These are phyloP conservation scores for Hydropotes inermis DNA, from an alignment of 2,113 vertebrate genomes.

Conservation along the genomic window DNA sequence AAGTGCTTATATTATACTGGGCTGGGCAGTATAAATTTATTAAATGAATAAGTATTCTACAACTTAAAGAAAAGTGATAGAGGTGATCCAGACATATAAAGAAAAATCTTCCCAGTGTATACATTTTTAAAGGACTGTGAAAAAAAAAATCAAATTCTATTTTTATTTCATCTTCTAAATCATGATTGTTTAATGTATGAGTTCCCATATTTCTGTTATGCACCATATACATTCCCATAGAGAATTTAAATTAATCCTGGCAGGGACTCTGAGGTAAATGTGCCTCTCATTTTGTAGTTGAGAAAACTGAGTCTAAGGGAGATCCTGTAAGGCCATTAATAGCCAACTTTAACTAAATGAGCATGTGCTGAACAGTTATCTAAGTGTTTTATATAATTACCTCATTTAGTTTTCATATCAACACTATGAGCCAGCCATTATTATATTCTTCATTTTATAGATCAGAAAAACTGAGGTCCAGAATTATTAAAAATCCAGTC, in stretches of 20 bases:
- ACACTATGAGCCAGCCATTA: neutral
- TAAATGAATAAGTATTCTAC: neutral
- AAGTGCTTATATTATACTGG: neutral
- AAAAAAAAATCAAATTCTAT: neutral
- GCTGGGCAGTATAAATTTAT: neutral
- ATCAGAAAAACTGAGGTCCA: neutral
- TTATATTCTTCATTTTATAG: neutral
- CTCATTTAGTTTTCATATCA: neutral
- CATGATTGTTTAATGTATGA: neutral
- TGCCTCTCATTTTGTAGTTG: neutral
- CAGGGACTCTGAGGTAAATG: neutral
- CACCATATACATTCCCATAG: neutral
- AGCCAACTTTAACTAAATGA: neutral
- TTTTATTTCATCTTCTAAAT: neutral
- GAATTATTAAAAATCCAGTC: neutral
- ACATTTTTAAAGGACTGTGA: neutral
- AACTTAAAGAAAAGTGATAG: neutral
- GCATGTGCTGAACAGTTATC: neutral
- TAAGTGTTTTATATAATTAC: neutral
- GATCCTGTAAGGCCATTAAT: neutral
- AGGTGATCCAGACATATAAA: neutral
- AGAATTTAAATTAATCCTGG: neutral
- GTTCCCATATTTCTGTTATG: neutral
- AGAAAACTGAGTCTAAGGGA: neutral
- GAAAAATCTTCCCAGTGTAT: neutral